phyloP scores from a whole-genome alignment of 2,113 vertebrate genomes.

The Paramisgurnus dabryanus region DNA sequence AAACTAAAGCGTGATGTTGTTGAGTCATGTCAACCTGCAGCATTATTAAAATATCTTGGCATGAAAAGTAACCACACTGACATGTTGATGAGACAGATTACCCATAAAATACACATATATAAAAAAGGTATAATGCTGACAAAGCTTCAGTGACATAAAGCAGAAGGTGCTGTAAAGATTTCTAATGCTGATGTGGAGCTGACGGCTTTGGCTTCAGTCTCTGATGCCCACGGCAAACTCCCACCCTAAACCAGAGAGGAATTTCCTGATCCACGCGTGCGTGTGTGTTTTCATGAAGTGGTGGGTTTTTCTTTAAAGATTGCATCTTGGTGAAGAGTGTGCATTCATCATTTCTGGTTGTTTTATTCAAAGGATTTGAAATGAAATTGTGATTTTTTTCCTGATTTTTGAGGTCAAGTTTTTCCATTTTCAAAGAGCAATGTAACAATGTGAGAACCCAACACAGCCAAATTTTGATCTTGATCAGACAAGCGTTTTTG shows the following conservation, averaged over 20 bases:
- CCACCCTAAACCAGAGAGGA: neutral
- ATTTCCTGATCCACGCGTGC: neutral
- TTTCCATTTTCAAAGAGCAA: too few relatives aligned
- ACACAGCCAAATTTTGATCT: too few relatives aligned
- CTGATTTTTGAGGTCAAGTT: too few relatives aligned
- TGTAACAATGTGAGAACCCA: too few relatives aligned
- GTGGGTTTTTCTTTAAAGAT: neutral
- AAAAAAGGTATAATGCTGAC: too few relatives aligned
- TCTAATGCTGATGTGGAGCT: neutral
- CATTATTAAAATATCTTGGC: neutral
- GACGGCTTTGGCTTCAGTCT: neutral
- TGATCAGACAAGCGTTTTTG: too few relatives aligned
- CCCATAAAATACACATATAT: too few relatives aligned
- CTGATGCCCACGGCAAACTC: constrained; percentile 11
- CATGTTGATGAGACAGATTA: neutral
- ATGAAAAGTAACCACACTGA: neutral
- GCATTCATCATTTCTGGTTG: too few relatives aligned
- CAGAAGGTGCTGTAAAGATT: neutral
- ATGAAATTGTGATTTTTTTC: too few relatives aligned
- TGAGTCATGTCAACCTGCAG: neutral
- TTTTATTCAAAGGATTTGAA: too few relatives aligned
- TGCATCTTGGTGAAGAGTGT: neutral
- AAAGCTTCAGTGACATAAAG: too few relatives aligned
- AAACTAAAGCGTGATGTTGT: neutral
- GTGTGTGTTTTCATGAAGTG: neutral